A percentile compares a stretch with the other conserved stretches of the same genome.
Conservation (phyloP, 2,113 vertebrate genomes). For the Phrynosoma platyrhinos region DNA sequence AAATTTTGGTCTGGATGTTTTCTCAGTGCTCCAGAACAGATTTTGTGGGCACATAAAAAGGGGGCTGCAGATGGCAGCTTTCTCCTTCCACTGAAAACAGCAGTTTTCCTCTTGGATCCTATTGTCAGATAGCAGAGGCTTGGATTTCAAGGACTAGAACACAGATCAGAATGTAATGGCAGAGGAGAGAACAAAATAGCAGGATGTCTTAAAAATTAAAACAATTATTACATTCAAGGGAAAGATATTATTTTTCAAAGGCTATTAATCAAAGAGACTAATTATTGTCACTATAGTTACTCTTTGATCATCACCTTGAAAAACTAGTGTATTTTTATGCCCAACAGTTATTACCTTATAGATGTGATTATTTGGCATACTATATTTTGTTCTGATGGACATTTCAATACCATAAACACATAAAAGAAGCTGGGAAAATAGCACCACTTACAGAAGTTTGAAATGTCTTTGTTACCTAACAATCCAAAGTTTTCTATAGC, state of each 20-base stretch:
- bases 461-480: constrained; percentile 36
- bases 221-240: not conserved
- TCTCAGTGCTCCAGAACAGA: no score
- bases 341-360: not conserved
- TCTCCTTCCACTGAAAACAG: no score
- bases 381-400: not conserved
- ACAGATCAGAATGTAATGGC: no score
- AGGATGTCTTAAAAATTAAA: not conserved
- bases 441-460: constrained; percentile 11
- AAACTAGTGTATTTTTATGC: not conserved
- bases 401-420: not conserved
- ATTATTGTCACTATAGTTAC: not conserved
- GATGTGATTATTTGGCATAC: not conserved
- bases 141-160: no score
- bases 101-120: no score
- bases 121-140: no score
- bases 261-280: not conserved
- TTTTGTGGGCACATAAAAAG: no score
- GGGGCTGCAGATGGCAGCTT: no score
- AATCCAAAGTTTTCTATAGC: constrained; percentile 32
- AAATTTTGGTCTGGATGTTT: no score
- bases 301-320: not conserved
- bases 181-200: no score
- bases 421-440: constrained; percentile 17
- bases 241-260: not conserved